phyloP scores from a whole-genome alignment of 2,113 vertebrate genomes.

The Trogon melanurus region DNA sequence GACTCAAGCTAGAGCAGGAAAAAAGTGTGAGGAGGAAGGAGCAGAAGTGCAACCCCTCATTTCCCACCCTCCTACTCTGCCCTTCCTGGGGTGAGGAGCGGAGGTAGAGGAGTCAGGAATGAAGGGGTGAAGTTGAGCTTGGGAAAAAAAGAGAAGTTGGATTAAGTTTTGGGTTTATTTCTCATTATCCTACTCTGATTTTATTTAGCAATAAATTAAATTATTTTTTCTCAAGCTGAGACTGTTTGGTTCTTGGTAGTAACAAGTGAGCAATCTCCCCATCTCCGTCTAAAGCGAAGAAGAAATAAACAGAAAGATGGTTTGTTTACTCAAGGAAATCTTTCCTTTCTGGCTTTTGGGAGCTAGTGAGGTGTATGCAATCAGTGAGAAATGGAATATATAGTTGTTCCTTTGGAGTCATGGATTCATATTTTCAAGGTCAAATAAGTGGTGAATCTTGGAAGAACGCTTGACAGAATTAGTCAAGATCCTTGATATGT shows the following conservation, averaged over 20 bases:
- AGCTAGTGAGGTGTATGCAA: not conserved
- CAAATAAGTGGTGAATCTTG: not conserved
- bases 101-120: not conserved
- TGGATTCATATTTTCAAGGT: not conserved
- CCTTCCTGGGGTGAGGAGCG: no score
- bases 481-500: not conserved
- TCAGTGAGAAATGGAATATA: not conserved
- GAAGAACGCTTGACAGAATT: accelerated
- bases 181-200: not conserved
- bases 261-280: no score
- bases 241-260: not conserved
- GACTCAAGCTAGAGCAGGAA: not conserved
- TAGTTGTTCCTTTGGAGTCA: not conserved
- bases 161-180: not conserved
- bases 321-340: not conserved
- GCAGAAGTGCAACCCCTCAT: not conserved
- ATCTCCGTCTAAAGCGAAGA: not conserved
- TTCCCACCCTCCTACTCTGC: not conserved
- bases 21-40: not conserved
- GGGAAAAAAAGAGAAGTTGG: not conserved
- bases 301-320: not conserved
- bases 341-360: not conserved
- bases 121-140: not conserved
- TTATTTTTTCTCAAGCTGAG: not conserved
- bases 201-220: not conserved